A percentile compares a stretch with the other conserved stretches of the same genome.
These are phyloP conservation scores for Halichondria panicea DNA, from an alignment of 37 sponge, comb jelly and placozoan genomes.

Conservation along the genomic window DNA sequence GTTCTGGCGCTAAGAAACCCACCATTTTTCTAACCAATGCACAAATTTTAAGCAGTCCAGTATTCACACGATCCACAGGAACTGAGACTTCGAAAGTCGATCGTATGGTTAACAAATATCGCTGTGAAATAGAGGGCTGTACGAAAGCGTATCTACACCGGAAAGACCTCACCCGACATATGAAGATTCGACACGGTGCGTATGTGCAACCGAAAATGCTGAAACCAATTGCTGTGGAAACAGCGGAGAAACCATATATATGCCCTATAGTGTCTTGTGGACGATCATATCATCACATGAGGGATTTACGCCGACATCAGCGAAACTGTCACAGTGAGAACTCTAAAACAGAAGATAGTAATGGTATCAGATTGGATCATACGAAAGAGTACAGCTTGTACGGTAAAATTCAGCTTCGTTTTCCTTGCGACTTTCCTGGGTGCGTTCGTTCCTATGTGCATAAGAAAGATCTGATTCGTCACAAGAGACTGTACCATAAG, in stretches of 20 bases:
- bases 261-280: slow-evolving; percentile 50
- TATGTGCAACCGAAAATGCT: slow-evolving; percentile 34
- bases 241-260: slow-evolving; percentile 54
- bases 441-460: slow-evolving; percentile 77
- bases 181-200: slow-evolving; percentile 67
- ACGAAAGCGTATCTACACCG: slow-evolving; percentile 69
- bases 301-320: slow-evolving; percentile 77
- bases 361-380: not conserved
- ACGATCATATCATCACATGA: slow-evolving; percentile 73
- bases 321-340: slow-evolving; percentile 54
- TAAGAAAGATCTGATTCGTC: slow-evolving; percentile 80
- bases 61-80: too few relatives aligned
- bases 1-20: too few relatives aligned
- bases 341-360: not conserved
- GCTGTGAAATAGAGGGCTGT: slow-evolving; percentile 33
- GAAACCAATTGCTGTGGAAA: slow-evolving; percentile 43
- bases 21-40: too few relatives aligned
- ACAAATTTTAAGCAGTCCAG: too few relatives aligned
- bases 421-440: slow-evolving; percentile 70
- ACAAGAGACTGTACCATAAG: slow-evolving; percentile 74
- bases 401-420: slow-evolving; percentile 38
- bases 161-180: slow-evolving; percentile 81
- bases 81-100: slow-evolving; percentile 3
- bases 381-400: not conserved
- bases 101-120: slow-evolving; percentile 33